These are phyloP conservation scores for Plagodis pulveraria DNA, from an alignment of 2,888 invertebrate species.

Conservation along the genomic window DNA sequence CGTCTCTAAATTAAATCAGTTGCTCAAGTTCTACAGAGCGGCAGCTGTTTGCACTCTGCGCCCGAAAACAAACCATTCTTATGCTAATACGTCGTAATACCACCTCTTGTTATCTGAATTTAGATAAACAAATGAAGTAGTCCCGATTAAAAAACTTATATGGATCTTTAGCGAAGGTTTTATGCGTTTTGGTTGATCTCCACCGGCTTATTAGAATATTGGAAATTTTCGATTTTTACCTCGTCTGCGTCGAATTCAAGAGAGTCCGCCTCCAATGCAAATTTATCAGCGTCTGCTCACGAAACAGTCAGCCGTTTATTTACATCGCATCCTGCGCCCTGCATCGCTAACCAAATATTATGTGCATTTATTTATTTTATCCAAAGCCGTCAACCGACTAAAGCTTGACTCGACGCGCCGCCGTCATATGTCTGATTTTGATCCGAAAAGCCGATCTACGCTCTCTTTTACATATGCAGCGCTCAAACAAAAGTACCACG, in stretches of 20 bases:
- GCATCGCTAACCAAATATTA: constrained; percentile 77
- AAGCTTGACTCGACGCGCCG: constrained; percentile 39
- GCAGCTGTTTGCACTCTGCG: constrained; percentile 46
- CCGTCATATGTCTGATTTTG: constrained; percentile 52
- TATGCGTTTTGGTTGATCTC: constrained; percentile 51
- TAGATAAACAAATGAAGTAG: constrained; percentile 47
- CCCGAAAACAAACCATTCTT: constrained; percentile 63
- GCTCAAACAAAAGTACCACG: constrained; percentile 49
- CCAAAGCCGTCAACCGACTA: constrained; percentile 52
- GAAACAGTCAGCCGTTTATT: constrained; percentile 56
- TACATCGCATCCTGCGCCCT: constrained; percentile 51
- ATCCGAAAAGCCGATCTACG: constrained; percentile 46
- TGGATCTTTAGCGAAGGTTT: constrained; percentile 33
- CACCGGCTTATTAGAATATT: constrained; percentile 42
- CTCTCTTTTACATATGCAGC: constrained; percentile 61
- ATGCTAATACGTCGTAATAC: constrained; percentile 55
- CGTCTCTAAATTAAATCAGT: constrained; percentile 58
- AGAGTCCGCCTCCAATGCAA: constrained; percentile 71
- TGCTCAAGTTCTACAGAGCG: constrained; percentile 41
- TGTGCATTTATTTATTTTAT: constrained; percentile 79
- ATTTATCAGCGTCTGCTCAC: constrained; percentile 53
- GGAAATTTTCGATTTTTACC: constrained; percentile 30
- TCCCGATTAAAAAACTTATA: constrained; percentile 48
- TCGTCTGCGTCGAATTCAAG: constrained; percentile 56
- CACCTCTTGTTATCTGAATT: constrained; percentile 49